Base-by-base conservation (phyloP, 2,797 vertebrate genomes). In the Eulemur albifrons region DNA sequence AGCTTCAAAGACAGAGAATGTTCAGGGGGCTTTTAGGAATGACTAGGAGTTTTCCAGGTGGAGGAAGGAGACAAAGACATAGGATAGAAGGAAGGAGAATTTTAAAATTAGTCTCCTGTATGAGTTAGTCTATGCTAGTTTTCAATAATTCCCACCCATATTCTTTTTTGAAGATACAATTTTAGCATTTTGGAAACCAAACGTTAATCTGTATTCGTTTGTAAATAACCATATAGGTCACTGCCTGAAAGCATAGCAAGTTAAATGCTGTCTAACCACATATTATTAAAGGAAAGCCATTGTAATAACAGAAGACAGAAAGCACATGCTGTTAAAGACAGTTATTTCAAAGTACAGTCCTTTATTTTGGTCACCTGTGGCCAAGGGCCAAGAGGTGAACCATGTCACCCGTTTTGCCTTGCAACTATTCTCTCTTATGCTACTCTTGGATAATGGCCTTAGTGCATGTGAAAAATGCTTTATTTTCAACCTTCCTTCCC, bases 401-500 rank as follows among this genome's bases (percentile, higher is more conserved):
- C 14, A 32, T 45, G 20, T 11, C 63, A 69, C 57, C 25, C 57
- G 38, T 20, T 65, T 77, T 45, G 23, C n/a, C 61, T 52, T 48
- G 7, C 35, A 48, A 69, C 40, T 91, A 11, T 65, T 32, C 40
- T 84, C n/a, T 83, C 32, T 61, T 38, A 63, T 13, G 35, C 43
- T 27, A 0, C 63, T 77, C 69, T 90, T 63, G 10, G 43, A 48
- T 48, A 77, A 59, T 18, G 35, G 38, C 14, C 20, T 48, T 90
- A 32, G 30, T 17, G 21, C 35, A 14, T 27, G 0, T 38, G 52
- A 92, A 75, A 97, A 92, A 35, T 13, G 80, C 14, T 38, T 67
- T 38, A 8, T 94, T 92, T 97, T 95, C 25, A 65, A 18, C 67
- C 88, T n/a, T 88, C 43, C 45, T 76, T 95, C 27, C 40, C 23